A percentile compares a stretch with the other conserved stretches of the same genome.
Evolutionary conservation across 2,888 invertebrate species (phyloP).

Genomic region (Tipula unca): DNA sequence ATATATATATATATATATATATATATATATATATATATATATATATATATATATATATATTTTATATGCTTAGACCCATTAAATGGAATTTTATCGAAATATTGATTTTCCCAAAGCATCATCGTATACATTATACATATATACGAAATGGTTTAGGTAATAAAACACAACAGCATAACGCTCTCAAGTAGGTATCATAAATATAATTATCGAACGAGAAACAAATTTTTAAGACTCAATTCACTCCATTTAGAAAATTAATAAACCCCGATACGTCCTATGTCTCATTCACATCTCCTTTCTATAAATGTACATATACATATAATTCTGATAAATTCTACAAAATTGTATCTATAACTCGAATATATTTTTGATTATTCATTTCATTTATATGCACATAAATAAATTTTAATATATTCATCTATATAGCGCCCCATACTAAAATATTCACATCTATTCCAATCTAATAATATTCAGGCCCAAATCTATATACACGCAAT

Average conservation of each 20-base stretch:
- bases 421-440: background rate
- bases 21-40: no score
- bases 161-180: background rate
- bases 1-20: no score
- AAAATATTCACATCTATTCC: background rate
- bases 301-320: background rate
- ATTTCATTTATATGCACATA: slow-evolving; percentile 14
- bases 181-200: background rate
- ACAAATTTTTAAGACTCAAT: background rate
- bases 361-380: background rate
- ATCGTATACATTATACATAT: background rate
- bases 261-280: background rate
- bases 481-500: background rate
- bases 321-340: background rate
- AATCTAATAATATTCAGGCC: background rate
- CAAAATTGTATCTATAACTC: background rate
- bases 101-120: background rate
- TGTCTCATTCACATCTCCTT: background rate
- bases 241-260: background rate
- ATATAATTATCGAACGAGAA: background rate
- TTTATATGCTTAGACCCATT: background rate
- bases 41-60: no score
- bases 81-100: background rate
- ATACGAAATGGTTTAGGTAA: background rate
- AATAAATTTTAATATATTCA: slow-evolving; percentile 8